phyloP scores from a whole-genome alignment of 1,140 invertebrate species.

The Littorina saxatilis region DNA sequence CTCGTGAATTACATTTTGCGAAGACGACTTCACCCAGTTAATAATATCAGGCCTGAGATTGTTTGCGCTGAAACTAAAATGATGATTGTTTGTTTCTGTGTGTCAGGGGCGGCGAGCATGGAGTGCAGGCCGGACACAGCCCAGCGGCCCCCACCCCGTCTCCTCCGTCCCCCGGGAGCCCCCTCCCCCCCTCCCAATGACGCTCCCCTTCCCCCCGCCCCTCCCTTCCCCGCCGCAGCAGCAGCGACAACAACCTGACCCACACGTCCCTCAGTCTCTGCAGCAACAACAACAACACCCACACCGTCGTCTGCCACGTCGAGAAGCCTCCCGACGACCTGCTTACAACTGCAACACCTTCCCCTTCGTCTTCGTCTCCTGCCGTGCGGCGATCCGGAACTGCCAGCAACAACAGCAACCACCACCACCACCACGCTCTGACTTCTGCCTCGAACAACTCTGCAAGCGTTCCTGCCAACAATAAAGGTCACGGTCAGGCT shows the following conservation, averaged over 20 bases:
- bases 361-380: not conserved
- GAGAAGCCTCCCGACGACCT: not conserved
- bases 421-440: not conserved
- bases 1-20: no score
- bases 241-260: not conserved
- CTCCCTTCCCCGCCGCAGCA: not conserved
- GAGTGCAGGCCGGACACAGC: not conserved
- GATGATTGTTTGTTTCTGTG: not conserved
- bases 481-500: no score
- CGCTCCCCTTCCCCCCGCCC: no score
- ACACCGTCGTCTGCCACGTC: not conserved
- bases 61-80: not conserved
- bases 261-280: not conserved
- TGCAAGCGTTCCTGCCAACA: no score
- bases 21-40: no score
- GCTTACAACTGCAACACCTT: not conserved
- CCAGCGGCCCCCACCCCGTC: not conserved
- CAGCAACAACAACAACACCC: not conserved
- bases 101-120: slow-evolving; percentile 1
- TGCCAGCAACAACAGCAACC: no score
- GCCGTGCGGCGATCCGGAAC: no score
- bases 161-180: not conserved
- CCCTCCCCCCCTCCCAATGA: not conserved
- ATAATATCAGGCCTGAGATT: no score
- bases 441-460: no score